These are phyloP conservation scores for Scrobipalpa costella DNA, from an alignment of 2,888 invertebrate species.

Conservation along the genomic window DNA sequence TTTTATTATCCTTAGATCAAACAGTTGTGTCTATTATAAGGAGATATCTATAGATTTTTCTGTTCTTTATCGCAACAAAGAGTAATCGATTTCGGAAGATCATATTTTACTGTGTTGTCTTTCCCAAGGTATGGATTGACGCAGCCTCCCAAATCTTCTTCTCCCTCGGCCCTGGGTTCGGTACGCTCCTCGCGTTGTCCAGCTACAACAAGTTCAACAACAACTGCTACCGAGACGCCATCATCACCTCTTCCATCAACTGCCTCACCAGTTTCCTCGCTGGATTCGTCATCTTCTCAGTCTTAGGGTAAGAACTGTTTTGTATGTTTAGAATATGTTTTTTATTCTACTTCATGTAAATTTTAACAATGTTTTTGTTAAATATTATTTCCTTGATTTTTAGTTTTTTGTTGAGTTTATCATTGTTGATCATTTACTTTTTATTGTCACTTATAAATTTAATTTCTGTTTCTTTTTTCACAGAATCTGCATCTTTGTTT, in stretches of 20 bases:
- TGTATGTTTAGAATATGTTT: conserved; percentile 8
- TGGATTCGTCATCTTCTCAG: conserved; percentile 96
- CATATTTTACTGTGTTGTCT: not conserved
- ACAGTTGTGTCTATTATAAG: no score
- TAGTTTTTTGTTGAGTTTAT: not conserved
- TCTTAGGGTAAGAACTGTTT: conserved; percentile 90
- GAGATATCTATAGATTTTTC: no score
- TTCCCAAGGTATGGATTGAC: conserved; percentile 91
- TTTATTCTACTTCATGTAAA: no score
- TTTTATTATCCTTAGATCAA: no score
- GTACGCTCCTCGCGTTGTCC: conserved; percentile 92
- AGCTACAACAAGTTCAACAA: conserved; percentile 97
- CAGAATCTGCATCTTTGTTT: no score
- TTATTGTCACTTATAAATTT: not conserved
- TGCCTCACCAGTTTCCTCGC: conserved; percentile 95
- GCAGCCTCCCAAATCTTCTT: conserved; percentile 97
- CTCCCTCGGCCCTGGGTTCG: conserved; percentile 95
- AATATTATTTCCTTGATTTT: not conserved
- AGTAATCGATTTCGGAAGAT: no score
- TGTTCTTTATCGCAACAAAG: not conserved
- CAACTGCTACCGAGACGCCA: conserved; percentile 93
- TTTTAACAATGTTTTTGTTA: not conserved
- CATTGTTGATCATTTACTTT: not conserved
- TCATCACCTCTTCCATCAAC: conserved; percentile 94
- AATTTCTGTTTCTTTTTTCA: no score